phyloP scores from a whole-genome alignment of 2,113 vertebrate species.

The Erinaceus europaeus region DNA sequence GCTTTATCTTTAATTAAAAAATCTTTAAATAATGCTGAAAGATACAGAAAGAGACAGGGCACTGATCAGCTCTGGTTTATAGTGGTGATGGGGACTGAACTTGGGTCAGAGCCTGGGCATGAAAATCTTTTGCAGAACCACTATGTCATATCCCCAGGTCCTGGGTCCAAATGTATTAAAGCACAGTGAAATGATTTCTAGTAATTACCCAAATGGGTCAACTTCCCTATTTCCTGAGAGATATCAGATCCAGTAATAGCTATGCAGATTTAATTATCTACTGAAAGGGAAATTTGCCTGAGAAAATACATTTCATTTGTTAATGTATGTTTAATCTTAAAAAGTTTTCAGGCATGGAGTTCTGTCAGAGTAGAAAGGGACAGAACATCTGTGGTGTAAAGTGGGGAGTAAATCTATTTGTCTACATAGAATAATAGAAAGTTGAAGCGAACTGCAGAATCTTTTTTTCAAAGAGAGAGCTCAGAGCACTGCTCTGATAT shows the following conservation, averaged over 20 bases:
- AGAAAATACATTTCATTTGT: not conserved
- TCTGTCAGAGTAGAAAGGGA: not conserved
- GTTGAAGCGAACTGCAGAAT: not conserved
- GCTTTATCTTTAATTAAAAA: too few relatives aligned
- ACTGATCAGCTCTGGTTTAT: too few relatives aligned
- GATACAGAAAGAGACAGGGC: too few relatives aligned
- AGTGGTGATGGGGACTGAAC: too few relatives aligned
- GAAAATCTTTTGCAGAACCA: not conserved
- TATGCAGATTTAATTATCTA: not conserved
- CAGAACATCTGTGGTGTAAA: not conserved
- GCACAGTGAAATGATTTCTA: slow-evolving; percentile 4
- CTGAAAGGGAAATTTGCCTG: not conserved
- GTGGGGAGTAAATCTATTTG: not conserved
- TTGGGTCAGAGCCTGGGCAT: too few relatives aligned
- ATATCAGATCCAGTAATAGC: not conserved
- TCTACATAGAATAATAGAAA: not conserved
- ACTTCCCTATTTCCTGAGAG: not conserved
- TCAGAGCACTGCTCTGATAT: too few relatives aligned
- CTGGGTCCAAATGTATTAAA: not conserved
- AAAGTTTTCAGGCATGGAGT: not conserved
- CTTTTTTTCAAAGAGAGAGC: not conserved
- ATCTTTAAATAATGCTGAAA: too few relatives aligned
- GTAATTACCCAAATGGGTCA: not conserved
- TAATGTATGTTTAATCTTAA: not conserved
- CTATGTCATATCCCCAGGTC: not conserved